A percentile compares a stretch with the other conserved stretches of the same genome.
Evolutionary conservation across 1,140 invertebrate species (phyloP).

Genomic region (Lepidostoma basale): DNA sequence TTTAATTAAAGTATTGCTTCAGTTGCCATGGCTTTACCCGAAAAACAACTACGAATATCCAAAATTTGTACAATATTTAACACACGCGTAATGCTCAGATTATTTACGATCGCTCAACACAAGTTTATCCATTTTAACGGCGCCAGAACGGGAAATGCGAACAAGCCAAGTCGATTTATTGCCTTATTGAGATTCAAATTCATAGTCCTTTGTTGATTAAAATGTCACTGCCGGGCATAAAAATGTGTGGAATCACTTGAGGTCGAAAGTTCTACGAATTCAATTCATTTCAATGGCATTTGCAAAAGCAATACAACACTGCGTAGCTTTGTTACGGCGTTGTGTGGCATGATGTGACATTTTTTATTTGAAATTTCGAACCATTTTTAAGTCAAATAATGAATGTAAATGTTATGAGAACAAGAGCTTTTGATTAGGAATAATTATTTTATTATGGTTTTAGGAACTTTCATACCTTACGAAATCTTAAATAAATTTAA

Average conservation of each 20-base stretch:
- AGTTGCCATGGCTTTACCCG: neutral
- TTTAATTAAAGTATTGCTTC: too few relatives aligned
- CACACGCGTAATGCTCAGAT: neutral
- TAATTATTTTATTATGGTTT: too few relatives aligned
- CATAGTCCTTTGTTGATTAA: neutral
- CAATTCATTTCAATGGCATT: neutral
- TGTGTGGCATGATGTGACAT: too few relatives aligned
- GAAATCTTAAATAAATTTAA: too few relatives aligned
- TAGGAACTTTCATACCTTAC: too few relatives aligned
- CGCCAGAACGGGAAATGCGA: neutral
- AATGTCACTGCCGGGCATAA: neutral
- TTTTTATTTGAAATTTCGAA: neutral
- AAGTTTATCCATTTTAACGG: neutral
- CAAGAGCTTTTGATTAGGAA: too few relatives aligned
- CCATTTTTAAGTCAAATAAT: neutral
- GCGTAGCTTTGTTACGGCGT: too few relatives aligned
- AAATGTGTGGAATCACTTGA: neutral
- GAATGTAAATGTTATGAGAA: neutral
- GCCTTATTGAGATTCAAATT: constrained; percentile 4
- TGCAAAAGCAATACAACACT: too few relatives aligned
- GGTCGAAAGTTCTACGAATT: neutral
- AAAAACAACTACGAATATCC: neutral
- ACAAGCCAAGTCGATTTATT: neutral
- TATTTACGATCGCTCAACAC: neutral
- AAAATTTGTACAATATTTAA: neutral